Percentiles rank a stretch among this genome's conserved stretches.
phyloP scores from a whole-genome alignment of 2,797 vertebrate genomes.

The Rhadinocentrus ornatus region DNA sequence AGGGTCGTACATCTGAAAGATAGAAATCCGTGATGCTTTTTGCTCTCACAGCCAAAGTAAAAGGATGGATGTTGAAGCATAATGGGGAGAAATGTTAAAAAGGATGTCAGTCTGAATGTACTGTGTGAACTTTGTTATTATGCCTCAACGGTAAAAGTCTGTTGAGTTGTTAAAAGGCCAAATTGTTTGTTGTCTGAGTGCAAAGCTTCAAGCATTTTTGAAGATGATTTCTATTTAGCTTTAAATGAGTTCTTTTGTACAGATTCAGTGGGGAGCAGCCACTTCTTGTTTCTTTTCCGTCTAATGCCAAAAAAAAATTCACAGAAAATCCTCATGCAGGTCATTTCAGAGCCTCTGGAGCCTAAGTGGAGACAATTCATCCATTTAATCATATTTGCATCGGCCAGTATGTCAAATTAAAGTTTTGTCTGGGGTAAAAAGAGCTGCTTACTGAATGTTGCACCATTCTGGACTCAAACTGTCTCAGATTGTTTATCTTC shows the following conservation, averaged over 20 bases:
- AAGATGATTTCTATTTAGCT: not conserved
- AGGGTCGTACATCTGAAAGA: conserved; percentile 30
- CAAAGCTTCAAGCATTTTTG: not conserved
- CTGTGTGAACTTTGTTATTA: conserved; percentile 15
- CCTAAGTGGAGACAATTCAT: not conserved
- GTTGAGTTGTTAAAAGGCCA: not conserved
- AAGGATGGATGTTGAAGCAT: conserved; percentile 21
- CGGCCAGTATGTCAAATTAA: no score
- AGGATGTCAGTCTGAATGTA: conserved; percentile 13
- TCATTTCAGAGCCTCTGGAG: not conserved
- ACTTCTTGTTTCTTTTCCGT: not conserved
- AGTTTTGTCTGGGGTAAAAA: not conserved
- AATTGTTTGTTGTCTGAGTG: not conserved
- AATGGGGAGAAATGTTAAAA: conserved; percentile 28
- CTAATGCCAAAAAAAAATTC: not conserved
- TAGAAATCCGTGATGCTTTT: conserved; percentile 39
- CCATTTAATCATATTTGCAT: not conserved
- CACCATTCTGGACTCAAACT: not conserved
- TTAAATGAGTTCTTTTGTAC: not conserved
- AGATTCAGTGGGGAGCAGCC: not conserved
- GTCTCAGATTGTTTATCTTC: not conserved
- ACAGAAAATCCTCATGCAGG: not conserved
- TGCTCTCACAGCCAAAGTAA: conserved; percentile 11
- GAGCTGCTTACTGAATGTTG: not conserved
- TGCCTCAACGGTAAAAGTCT: conserved; percentile 12